Evolutionary conservation across 2,888 invertebrate species (phyloP), one percentile per base, ranked within the genome.

Genomic region (Pristionchus entomophagus): DNA sequence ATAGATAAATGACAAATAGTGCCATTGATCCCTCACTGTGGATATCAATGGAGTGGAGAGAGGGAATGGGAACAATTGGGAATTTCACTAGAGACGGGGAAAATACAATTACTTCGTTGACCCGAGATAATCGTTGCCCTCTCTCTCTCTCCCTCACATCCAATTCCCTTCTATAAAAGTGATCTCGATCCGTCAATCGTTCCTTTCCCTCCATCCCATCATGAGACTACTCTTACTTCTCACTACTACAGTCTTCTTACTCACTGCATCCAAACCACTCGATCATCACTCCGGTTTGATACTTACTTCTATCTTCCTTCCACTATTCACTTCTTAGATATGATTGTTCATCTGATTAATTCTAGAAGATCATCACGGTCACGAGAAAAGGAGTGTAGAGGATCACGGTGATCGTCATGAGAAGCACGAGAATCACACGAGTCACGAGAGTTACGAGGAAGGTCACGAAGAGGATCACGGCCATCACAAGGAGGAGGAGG

Each of bases 71-170:
- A 73, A 73, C 41, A 38, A 73, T 73, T 45, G 41, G 41, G 38
- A 45, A 73, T 73, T 8, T 69, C 19, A 69, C 65, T 62, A n/a
- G 69, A 69, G 45, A 78, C 2, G 22, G 12, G 41, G 65, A 65
- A 82, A 84, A 84, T 84, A 84, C 65, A 84, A 84, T 84, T 84
- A 84, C 83, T 73, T 65, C 65, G 35, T 49, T 84, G 65, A 65
- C 65, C 83, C 83, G 83, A 84, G 83, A 84, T 84, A 84, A 84
- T 84, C 41, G 65, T 4, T 41, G 38, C 3, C 45, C 45, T 35
- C 69, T 19, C 69, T 26, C 73, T 41, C 73, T 19, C 69, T 26
- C 73, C n/a, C 73, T 41, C 73, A 4, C 41, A n/a, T 41, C 73
- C 41, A 73, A 69, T 69, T 59, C 62, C 19, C 62, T 49, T 84